These are phyloP conservation scores for Conopomorpha cramerella DNA, from an alignment of 1,140 invertebrate genomes.

Conservation along the genomic window DNA sequence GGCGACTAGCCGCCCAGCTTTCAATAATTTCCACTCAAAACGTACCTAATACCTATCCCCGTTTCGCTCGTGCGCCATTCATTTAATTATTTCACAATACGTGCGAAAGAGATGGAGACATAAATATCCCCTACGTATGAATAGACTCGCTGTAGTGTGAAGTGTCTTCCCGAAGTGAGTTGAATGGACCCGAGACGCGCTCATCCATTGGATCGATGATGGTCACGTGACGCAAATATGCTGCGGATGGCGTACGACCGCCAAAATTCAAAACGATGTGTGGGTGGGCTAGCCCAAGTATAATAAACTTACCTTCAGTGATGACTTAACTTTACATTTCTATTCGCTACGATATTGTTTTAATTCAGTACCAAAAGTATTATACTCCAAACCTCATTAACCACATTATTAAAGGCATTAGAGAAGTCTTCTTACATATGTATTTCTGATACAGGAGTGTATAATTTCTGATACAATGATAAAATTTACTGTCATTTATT, in stretches of 20 bases:
- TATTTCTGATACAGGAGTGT: too few species aligned
- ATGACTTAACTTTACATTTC: neutral
- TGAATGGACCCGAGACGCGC: constrained; percentile 61
- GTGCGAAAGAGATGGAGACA: constrained; percentile 40
- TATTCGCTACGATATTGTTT: too few species aligned
- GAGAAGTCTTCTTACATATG: too few species aligned
- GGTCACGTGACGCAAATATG: constrained; percentile 55
- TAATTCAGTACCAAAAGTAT: too few species aligned
- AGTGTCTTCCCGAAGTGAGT: constrained; percentile 54
- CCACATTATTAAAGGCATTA: too few species aligned
- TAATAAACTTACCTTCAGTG: neutral
- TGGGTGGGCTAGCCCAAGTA: too few species aligned
- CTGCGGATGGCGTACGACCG: constrained; percentile 17
- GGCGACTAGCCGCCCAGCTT: constrained; percentile 49
- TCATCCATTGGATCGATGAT: constrained; percentile 60
- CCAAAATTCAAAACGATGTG: constrained; percentile 37
- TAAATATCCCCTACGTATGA: constrained; percentile 57
- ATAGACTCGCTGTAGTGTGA: constrained; percentile 55
- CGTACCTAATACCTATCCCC: constrained; percentile 51
- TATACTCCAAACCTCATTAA: too few species aligned
- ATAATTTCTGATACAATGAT: too few species aligned
- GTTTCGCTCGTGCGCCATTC: constrained; percentile 58
- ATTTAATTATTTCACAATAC: constrained; percentile 57
- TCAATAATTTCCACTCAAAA: constrained; percentile 59
- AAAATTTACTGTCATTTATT: too few species aligned